Evolutionary conservation across 2,797 vertebrate genomes (phyloP), one percentile per base, ranked within the genome.

Genomic region (Oophaga sylvatica): DNA sequence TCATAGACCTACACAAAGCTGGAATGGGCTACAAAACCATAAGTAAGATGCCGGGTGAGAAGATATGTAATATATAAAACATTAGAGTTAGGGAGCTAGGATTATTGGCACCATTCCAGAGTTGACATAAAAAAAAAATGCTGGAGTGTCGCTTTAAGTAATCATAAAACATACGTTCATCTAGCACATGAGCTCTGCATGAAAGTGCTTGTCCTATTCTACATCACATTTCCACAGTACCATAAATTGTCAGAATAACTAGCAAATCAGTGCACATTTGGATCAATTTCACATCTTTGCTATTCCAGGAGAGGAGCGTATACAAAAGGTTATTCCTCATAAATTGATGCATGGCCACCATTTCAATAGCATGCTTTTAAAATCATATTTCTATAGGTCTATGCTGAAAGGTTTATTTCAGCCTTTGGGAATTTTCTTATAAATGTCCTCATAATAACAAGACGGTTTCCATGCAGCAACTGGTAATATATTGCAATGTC

Each of bases 351-450:
- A 86, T 83, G 84, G 80, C 70, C 84, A 86, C 56, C 80, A 86
- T 89, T 86, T 89, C 88, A 89, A 70, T 71, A 31, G 73, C 71
- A 57, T 83, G 73, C 84, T 86, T 89, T 89, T 89, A 89, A 86
- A 89, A 85, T 63, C 80, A 83, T 70, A 70, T 86, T 83, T 89
- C 88, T 89, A 83, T 89, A 86, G 84, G 79, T 81, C 53, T 56
- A n/a, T 81, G 88, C 63, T 83, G 88, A 89, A 86, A 82, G 88
- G 84, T 89, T 89, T 89, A 89, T 89, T 83, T 86, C 73, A 77
- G 88, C 71, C 84, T 83, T 78, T 86, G 84, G 84, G 82, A 84
- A 83, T 89, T 89, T 89, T 79, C 63, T 86, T 89, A 84, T 89
- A 89, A 89, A 89, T 89, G 84, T 89, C 60, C 80, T 86, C 71